Percentiles rank a stretch among this genome's conserved stretches.
These are phyloP conservation scores for Pholis gunnellus DNA, from an alignment of 2,113 vertebrate species.

Conservation along the genomic window DNA sequence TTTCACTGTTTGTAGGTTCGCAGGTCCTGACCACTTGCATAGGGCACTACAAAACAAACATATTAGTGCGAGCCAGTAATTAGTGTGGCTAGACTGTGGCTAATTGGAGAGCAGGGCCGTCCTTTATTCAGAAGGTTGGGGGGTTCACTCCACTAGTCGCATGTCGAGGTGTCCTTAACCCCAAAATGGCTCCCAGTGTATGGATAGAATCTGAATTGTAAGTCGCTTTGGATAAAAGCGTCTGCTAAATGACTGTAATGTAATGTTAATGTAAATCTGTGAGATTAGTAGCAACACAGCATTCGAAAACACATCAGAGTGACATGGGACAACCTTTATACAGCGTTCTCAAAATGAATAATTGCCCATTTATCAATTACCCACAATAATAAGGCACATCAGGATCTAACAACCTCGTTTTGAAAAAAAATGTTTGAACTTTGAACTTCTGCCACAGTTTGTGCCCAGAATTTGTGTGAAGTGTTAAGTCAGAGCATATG, in stretches of 20 bases:
- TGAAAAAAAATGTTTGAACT: not conserved
- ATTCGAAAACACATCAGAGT: not conserved
- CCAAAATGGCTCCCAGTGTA: no score
- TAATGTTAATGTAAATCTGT: no score
- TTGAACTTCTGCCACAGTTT: not conserved
- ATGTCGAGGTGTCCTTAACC: no score
- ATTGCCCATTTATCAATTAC: not conserved
- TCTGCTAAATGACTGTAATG: no score
- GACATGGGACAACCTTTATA: not conserved
- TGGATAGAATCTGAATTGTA: no score
- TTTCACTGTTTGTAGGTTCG: not conserved
- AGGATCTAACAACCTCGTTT: not conserved
- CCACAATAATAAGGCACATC: not conserved
- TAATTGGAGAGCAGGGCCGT: no score
- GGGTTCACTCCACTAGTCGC: no score
- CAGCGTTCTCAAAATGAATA: not conserved
- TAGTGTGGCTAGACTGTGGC: no score
- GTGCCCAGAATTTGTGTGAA: not conserved
- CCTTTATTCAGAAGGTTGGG: no score
- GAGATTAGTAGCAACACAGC: not conserved
- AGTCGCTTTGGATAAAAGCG: no score
- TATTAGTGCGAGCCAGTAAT: not conserved
- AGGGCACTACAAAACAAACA: not conserved
- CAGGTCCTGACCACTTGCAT: not conserved
- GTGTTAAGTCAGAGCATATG: not conserved